Evolutionary conservation across 2,888 invertebrate species (phyloP), one percentile per base, ranked within the genome.

Genomic region (Archips xylosteana): DNA sequence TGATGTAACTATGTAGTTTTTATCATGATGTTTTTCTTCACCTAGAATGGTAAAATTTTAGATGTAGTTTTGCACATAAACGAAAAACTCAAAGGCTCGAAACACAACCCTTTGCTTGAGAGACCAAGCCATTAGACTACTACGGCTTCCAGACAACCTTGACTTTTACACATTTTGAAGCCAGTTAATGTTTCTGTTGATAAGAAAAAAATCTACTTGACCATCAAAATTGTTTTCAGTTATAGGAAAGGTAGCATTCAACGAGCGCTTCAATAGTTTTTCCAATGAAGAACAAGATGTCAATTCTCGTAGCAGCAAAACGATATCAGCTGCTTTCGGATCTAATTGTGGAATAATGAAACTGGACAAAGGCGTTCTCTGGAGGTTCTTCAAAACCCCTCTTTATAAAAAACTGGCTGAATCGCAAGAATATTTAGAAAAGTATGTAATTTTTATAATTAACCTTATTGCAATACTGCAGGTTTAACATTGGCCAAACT

Each of bases 351-450:
- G 95, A 54, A 96, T 96, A 62, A 91, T 97, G 81, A 95, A 95
- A 82, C 95, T 97, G 2, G 97, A 97, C 81, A 96, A 96, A 85
- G 96, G 96, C 0, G 95, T 96, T 75, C 83, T 97, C 3, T 98
- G 98, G 97, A 95, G 95, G 73, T 92, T 95, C 76, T 95, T 97
- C 76, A 95, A 96, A 75, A 98, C 98, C 0, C 96, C 97, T 0
- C 85, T 96, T 15, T 98, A 97, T 82, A 96, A 89, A 68, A 96
- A 95, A 87, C 90, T 98, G 32, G 95, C 93, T 10, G 91, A 94
- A 71, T 96, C 97, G 36, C 97, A 97, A 81, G 92, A 95, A 75
- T 96, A 95, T 83, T 96, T 98, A 91, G 98, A 98, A 90, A 89
- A 89, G 94, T 94, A 85, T 72, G 81, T 74, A n/a, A 9, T n/a